Evolutionary conservation across 2,888 invertebrate genomes (phyloP).

Genomic region (Sarcophaga rosellei): DNA sequence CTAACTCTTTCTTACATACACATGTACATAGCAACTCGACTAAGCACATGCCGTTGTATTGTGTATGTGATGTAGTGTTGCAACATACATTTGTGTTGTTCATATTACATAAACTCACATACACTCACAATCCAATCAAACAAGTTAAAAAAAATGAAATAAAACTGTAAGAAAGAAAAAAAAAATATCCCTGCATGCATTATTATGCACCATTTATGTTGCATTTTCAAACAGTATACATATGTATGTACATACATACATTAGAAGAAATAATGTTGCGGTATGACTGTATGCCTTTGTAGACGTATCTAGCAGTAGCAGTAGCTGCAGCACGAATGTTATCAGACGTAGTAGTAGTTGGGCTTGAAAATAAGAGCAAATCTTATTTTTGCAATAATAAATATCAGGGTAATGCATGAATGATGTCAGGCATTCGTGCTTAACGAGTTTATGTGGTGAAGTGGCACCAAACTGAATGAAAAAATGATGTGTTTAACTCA

Average conservation of each 20-base stretch:
- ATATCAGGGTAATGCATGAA: slow-evolving; percentile 57
- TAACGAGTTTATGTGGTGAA: slow-evolving; percentile 61
- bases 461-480: slow-evolving; percentile 25
- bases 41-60: not conserved
- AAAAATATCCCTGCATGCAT: not conserved
- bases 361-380: slow-evolving; percentile 32
- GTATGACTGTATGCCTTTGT: not conserved
- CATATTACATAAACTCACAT: not conserved
- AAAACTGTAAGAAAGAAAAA: not conserved
- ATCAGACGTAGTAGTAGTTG: slow-evolving; percentile 12
- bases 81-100: slow-evolving; percentile 45
- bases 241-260: too few species aligned
- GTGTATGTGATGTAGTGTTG: slow-evolving; percentile 25
- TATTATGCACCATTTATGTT: slow-evolving; percentile 39
- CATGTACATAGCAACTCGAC: not conserved
- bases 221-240: not conserved
- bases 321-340: not conserved
- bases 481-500: slow-evolving; percentile 54
- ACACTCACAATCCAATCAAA: not conserved
- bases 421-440: slow-evolving; percentile 63
- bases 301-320: not conserved
- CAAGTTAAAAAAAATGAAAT: too few species aligned
- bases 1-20: slow-evolving; percentile 2
- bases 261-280: not conserved
- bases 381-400: slow-evolving; percentile 49